A percentile compares a stretch with the other conserved stretches of the same genome.
Evolutionary conservation across 2,888 invertebrate genomes (phyloP).

Genomic region (Drosophila fungiperda): DNA sequence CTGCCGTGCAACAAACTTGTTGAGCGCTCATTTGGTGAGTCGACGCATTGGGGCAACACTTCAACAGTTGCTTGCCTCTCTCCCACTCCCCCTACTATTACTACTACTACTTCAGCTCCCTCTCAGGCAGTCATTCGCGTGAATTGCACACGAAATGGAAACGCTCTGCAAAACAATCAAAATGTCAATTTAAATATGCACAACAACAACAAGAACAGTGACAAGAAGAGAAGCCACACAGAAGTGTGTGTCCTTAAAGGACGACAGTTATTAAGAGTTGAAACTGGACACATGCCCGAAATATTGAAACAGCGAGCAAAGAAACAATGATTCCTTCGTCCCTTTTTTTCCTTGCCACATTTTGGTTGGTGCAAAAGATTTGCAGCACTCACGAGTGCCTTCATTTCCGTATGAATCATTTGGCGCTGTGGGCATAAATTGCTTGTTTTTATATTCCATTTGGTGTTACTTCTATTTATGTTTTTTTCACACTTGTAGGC

Average conservation of each 20-base stretch:
- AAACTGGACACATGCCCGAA: conserved; percentile 14
- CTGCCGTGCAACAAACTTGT: conserved; percentile 70
- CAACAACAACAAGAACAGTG: conserved; percentile 22
- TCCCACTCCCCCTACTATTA: background rate
- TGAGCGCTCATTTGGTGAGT: conserved; percentile 74
- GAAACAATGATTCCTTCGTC: conserved; percentile 30
- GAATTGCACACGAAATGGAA: conserved; percentile 69
- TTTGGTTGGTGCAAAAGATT: conserved; percentile 60
- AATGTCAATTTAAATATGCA: conserved; percentile 74
- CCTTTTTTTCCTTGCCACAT: background rate
- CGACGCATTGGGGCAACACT: conserved; percentile 57
- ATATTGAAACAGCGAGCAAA: conserved; percentile 38
- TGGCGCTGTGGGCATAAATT: conserved; percentile 65
- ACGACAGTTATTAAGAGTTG: conserved; percentile 5
- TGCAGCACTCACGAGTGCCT: conserved; percentile 75
- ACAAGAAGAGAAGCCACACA: background rate
- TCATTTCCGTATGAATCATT: conserved; percentile 79
- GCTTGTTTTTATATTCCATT: conserved; percentile 40
- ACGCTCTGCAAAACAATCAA: conserved; percentile 71
- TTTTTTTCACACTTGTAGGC: conserved; percentile 26
- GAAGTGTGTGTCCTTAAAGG: conserved; percentile 2
- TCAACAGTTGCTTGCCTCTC: conserved; percentile 68
- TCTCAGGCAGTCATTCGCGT: conserved; percentile 13
- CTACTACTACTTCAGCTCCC: background rate
- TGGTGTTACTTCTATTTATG: conserved; percentile 1